These are phyloP conservation scores for Ardeotis arabs DNA, from an alignment of 2,113 vertebrate species.

Conservation along the genomic window DNA sequence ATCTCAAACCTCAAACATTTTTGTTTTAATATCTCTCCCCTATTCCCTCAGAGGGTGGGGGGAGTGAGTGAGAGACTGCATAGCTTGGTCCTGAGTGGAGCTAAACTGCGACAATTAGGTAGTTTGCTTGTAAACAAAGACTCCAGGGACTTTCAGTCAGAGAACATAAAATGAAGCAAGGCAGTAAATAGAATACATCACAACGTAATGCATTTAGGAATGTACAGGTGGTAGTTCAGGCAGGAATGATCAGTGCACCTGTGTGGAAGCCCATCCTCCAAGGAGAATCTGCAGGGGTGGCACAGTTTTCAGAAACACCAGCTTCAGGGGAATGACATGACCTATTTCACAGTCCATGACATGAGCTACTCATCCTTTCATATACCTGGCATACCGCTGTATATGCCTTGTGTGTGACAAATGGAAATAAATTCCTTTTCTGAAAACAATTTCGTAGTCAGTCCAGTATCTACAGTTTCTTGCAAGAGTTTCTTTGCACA, in stretches of 20 bases:
- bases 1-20: too few species aligned
- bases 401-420: neutral
- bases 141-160: neutral
- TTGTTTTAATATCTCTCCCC: too few species aligned
- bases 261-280: neutral
- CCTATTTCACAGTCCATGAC: neutral
- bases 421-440: conserved; percentile 16
- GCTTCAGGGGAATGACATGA: neutral
- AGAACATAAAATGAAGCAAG: neutral
- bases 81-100: too few species aligned
- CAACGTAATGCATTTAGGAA: neutral
- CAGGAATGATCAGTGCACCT: neutral
- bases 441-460: conserved; percentile 22
- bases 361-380: neutral
- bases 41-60: too few species aligned
- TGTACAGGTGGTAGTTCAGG: neutral
- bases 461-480: neutral
- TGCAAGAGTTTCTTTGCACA: neutral
- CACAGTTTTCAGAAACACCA: neutral
- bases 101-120: too few species aligned
- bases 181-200: neutral
- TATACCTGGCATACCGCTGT: neutral
- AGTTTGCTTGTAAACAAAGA: neutral
- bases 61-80: too few species aligned
- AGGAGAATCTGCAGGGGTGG: neutral